Conservation (phyloP, 2,797 vertebrate genomes). For the Miichthys miiuy region DNA sequence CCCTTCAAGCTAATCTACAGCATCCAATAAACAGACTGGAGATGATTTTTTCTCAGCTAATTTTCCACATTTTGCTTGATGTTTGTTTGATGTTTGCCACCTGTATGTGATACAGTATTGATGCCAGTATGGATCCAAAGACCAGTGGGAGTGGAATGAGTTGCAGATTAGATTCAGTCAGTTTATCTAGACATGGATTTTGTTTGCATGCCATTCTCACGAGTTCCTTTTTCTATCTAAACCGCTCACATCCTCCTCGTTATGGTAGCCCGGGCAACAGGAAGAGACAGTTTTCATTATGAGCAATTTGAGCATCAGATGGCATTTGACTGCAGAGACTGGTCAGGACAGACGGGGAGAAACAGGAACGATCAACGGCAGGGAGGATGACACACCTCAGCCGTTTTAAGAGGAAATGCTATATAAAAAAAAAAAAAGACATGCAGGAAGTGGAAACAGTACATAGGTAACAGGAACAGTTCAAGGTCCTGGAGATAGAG, state of each 20-base stretch:
- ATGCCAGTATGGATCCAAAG: not conserved
- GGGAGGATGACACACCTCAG: not conserved
- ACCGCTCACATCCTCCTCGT: not conserved
- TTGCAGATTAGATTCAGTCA: not conserved
- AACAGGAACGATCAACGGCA: not conserved
- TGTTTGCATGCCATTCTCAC: not conserved
- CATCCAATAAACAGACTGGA: not conserved
- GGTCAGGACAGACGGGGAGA: not conserved
- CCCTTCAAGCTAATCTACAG: not conserved
- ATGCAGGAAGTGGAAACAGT: not conserved
- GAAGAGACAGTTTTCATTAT: not conserved
- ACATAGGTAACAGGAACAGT: not conserved
- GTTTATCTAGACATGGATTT: not conserved
- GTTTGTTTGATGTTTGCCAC: not conserved
- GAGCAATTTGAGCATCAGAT: slow-evolving; percentile 3
- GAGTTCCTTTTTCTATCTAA: not conserved
- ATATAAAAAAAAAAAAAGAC: not conserved
- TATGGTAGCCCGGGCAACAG: not conserved
- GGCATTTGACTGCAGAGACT: not conserved
- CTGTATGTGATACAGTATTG: not conserved
- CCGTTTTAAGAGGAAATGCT: not conserved
- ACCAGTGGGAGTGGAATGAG: no score
- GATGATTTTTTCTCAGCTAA: not conserved
- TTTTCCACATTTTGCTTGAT: not conserved
- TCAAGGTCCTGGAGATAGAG: not conserved